phyloP scores from a whole-genome alignment of 30 jellyfish, hydroid and myxozoan species.

The Rhopilema esculentum region DNA sequence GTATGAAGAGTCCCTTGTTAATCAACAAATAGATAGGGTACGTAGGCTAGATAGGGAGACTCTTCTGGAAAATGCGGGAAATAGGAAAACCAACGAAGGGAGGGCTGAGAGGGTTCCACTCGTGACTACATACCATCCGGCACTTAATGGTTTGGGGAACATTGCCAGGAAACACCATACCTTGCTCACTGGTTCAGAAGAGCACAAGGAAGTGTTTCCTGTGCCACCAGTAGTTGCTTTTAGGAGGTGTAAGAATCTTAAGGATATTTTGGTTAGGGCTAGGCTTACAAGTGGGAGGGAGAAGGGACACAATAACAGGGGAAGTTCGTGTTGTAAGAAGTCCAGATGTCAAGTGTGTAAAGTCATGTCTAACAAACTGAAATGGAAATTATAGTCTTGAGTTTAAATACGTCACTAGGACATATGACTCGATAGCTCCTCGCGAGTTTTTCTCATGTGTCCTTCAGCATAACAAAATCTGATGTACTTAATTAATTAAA shows the following conservation, averaged over 20 bases:
- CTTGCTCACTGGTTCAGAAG: not conserved
- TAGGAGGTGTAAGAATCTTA: conserved; percentile 21
- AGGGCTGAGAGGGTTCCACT: conserved; percentile 1
- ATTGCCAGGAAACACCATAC: conserved; percentile 12
- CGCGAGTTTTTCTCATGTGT: no score
- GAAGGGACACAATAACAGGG: not conserved
- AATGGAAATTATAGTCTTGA: no score
- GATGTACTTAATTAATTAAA: no score
- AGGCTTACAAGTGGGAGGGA: not conserved
- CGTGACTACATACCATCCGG: conserved; percentile 23
- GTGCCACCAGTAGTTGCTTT: conserved; percentile 27
- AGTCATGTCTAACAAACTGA: not conserved
- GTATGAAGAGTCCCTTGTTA: no score
- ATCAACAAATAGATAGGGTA: no score
- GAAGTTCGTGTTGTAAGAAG: not conserved
- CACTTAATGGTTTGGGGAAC: conserved; percentile 20
- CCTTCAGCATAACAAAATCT: no score
- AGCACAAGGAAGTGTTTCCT: not conserved
- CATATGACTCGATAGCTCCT: no score
- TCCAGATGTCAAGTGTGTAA: conserved; percentile 11
- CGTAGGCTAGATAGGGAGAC: no score
- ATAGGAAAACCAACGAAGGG: not conserved
- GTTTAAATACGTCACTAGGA: no score
- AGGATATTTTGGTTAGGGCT: conserved; percentile 10
- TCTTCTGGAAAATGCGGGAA: not conserved